Base-by-base conservation (phyloP, 2,113 vertebrate genomes). In the Passer domesticus region DNA sequence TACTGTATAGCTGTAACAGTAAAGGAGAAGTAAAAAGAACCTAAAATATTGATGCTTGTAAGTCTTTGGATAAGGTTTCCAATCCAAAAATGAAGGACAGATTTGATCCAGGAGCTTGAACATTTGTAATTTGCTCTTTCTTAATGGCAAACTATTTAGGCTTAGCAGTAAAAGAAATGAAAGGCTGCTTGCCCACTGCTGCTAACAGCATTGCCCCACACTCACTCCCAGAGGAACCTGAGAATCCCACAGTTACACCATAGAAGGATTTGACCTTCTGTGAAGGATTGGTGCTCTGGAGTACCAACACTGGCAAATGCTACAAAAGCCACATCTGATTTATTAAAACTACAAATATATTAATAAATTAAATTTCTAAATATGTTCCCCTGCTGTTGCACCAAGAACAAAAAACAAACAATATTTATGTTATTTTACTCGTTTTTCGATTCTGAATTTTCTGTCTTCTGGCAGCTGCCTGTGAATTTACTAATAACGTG, bases 321-420 rank as follows among this genome's bases (percentile, higher is more conserved):
- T 96, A 88, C 78, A 92, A 96, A 97, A 97, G 90, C 70, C 84
- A 95, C 13, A 18, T 74, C 91, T 96, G 72, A 90, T 96, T 96
- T 92, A 97, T 82, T 93, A 97, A 96, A 97, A 91, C 78, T 89
- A 97, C 76, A 97, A 97, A 97, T 91, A 96, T 97, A 97, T 80
- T 90, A 90, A 97, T 91, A 14, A 92, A 94, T 95, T 91, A 94
- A 78, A 96, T 96, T 94, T 97, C 90, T 91, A 96, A 96, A 80
- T 95, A 87, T 81, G 95, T 97, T 87, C 30, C 74, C 59, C 96
- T 96, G 88, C 81, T 90, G 76, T 73, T 6, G 20, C 91, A 96
- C 67, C 89, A 87, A 95, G 90, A 93, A 87, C 94, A 97, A 93
- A 95, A 90, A 97, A 94, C 53, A 91, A 97, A 96, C 56, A 83